phyloP scores from a whole-genome alignment of 1,140 invertebrate genomes.

The Lepidurus arcticus region DNA sequence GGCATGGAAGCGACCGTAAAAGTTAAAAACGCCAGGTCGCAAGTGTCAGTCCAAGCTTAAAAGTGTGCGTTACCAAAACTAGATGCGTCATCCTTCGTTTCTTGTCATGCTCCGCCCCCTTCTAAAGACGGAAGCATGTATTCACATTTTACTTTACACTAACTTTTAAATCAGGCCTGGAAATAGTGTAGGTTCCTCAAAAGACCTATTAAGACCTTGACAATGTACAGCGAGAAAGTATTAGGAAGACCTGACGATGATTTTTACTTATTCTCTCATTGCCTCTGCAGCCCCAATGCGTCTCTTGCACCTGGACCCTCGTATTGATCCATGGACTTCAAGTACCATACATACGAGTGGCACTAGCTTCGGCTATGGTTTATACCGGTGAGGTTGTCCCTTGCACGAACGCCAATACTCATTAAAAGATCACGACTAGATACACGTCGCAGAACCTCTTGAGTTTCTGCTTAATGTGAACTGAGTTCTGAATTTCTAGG shows the following conservation, averaged over 20 bases:
- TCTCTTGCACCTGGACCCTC: not conserved
- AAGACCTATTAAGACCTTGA: no score
- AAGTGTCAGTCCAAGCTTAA: not conserved
- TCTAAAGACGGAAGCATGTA: not conserved
- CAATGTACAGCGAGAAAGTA: no score
- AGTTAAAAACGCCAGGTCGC: not conserved
- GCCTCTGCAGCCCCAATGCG: not conserved
- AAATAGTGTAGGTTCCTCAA: no score
- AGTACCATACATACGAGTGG: constrained; percentile 9
- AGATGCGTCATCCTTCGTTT: not conserved
- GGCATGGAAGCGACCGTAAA: not conserved
- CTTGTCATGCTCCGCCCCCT: not conserved
- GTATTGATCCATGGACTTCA: constrained; percentile 14
- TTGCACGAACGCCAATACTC: not conserved
- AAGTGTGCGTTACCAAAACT: not conserved
- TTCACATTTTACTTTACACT: not conserved
- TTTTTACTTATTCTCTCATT: not conserved
- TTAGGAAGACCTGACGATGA: no score
- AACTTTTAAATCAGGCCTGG: not conserved
- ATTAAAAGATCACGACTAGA: not conserved
- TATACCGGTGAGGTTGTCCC: constrained; percentile 1
- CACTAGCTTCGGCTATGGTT: not conserved
- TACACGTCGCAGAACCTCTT: not conserved
- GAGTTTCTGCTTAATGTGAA: not conserved
- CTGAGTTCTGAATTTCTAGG: no score